These are phyloP conservation scores for Recurvirostra avosetta DNA, from an alignment of 2,113 vertebrate species.

Conservation along the genomic window DNA sequence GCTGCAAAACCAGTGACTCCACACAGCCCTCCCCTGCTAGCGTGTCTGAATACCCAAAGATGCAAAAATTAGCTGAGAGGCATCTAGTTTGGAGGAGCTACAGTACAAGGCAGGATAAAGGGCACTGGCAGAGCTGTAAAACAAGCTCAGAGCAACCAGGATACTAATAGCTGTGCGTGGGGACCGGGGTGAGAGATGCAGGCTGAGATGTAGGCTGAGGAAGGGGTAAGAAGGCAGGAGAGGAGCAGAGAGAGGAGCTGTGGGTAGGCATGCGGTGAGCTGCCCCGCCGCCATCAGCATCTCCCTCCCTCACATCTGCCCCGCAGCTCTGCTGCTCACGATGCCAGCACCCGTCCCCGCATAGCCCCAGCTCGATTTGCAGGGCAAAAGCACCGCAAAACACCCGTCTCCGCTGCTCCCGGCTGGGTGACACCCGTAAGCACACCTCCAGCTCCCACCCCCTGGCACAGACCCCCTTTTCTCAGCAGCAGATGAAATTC, in stretches of 20 bases:
- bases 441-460: not conserved
- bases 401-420: not conserved
- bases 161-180: not conserved
- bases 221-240: not conserved
- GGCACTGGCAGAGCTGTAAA: not conserved
- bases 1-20: not conserved
- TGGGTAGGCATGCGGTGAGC: not conserved
- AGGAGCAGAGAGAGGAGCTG: not conserved
- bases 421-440: not conserved
- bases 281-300: not conserved
- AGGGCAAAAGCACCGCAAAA: not conserved
- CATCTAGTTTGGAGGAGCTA: not conserved
- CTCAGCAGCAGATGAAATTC: not conserved
- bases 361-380: accelerated
- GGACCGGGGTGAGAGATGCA: not conserved
- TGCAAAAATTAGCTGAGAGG: not conserved
- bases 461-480: not conserved
- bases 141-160: not conserved
- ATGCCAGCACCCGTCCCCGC: not conserved
- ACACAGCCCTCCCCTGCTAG: not conserved
- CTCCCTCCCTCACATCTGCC: not conserved
- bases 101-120: not conserved
- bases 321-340: accelerated
- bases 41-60: not conserved
- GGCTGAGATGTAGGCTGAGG: not conserved